Evolutionary conservation across 2,888 invertebrate species (phyloP), one percentile per base, ranked within the genome.

Genomic region (Ganaspis brasiliensis): DNA sequence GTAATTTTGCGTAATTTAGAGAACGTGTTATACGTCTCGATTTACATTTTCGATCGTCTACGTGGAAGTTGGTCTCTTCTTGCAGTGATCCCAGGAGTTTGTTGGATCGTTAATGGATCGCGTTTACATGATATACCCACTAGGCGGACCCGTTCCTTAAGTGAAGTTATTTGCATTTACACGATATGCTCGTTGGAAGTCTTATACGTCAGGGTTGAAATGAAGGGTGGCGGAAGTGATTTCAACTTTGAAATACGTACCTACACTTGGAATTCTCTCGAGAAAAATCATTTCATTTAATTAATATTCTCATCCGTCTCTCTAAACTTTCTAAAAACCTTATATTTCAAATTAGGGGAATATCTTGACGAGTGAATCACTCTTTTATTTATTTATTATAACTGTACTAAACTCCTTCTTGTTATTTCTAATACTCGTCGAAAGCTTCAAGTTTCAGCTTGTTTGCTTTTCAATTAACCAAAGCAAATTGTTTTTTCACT

Each of bases 111-210:
- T 80, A 79, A 81, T 81, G 81, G 79, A 81, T 75, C 78, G 77
- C 81, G 79, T 80, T 81, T 81, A 81, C 81, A 79, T 77, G 81
- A 80, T 77, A 80, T 79, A 81, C 78, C 71, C 79, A 81, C 81
- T 79, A 76, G 79, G 78, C 72, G 49, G 81, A 79, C 78, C 52
- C 80, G 79, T 81, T 81, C 78, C 79, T 81, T 79, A 81, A 76
- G 73, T 76, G 67, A 79, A 75, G 79, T 78, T 81, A 81, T 81
- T 81, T 81, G 79, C 81, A 81, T 81, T 81, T 81, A 81, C 81
- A 81, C 79, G 81, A 81, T 80, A 79, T 81, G 77, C 79, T 77
- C 76, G 79, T 76, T 81, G 81, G 78, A 77, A 79, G 78, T 81
- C 79, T 80, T 72, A 57, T 21, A 24, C 57, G 31, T 57, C 57